Percentiles rank a stretch among this genome's conserved stretches.
phyloP scores from a whole-genome alignment of 2,797 vertebrate genomes.

The Otus scops region DNA sequence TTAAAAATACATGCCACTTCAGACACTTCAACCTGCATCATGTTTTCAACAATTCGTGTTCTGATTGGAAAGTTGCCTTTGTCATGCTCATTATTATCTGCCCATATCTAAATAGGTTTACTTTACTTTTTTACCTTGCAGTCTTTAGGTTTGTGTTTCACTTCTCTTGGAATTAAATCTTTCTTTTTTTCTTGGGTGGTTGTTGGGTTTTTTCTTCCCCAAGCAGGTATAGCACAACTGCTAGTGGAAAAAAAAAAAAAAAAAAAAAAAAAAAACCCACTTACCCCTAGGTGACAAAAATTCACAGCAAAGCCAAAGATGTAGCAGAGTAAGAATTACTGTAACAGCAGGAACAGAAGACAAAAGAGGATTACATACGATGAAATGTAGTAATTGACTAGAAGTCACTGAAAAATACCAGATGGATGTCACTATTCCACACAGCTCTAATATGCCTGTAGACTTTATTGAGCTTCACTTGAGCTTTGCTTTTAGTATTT shows the following conservation, averaged over 20 bases:
- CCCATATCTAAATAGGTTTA: not conserved
- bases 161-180: constrained; percentile 51
- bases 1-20: not conserved
- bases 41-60: not conserved
- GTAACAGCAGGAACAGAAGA: constrained; percentile 76
- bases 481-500: constrained; percentile 75
- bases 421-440: constrained; percentile 74
- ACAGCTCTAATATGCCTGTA: constrained; percentile 62
- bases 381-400: constrained; percentile 79
- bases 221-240: constrained; percentile 32
- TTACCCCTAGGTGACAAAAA: constrained; percentile 75
- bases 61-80: not conserved
- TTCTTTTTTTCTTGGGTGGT: not conserved
- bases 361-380: constrained; percentile 77
- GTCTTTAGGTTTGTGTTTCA: constrained; percentile 21
- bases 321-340: constrained; percentile 76
- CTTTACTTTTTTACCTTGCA: constrained; percentile 4
- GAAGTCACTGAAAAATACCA: constrained; percentile 78
- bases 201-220: not conserved
- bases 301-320: constrained; percentile 74
- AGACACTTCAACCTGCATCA: not conserved
- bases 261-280: not conserved
- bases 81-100: not conserved
- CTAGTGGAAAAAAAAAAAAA: not conserved
- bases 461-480: constrained; percentile 73